Conservation (phyloP, 1,140 invertebrate species). For the Homalodisca vitripennis region DNA sequence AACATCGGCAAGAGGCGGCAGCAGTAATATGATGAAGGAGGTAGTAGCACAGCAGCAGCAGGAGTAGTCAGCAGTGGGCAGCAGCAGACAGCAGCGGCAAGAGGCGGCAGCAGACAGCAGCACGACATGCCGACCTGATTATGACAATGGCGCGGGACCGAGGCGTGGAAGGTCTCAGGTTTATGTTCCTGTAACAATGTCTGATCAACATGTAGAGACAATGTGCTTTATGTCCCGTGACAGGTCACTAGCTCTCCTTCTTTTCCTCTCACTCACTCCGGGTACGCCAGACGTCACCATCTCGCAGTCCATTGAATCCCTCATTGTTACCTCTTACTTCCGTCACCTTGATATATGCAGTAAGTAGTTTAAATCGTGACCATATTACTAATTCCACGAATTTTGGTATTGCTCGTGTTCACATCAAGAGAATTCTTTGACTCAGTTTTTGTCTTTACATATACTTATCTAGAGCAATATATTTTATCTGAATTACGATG, state of each 20-base stretch:
- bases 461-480: too few species aligned
- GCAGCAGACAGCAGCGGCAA: not conserved
- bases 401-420: too few species aligned
- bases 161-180: conserved; percentile 11
- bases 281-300: not conserved
- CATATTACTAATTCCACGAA: too few species aligned
- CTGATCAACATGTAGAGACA: conserved; percentile 25
- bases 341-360: conserved; percentile 5
- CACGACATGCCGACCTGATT: conserved; percentile 1
- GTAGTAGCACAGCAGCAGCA: too few species aligned
- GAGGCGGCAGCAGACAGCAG: not conserved
- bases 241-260: conserved; percentile 2
- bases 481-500: too few species aligned
- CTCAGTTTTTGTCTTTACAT: too few species aligned
- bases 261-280: not conserved
- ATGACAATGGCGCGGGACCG: not conserved
- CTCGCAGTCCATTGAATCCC: conserved; percentile 2
- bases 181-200: conserved; percentile 20
- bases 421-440: too few species aligned
- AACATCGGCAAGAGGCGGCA: not conserved
- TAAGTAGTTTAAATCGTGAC: too few species aligned
- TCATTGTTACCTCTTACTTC: not conserved
- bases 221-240: conserved; percentile 23
- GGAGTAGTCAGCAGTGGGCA: too few species aligned
- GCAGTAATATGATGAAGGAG: too few species aligned